Evolutionary conservation across 2,888 invertebrate species (phyloP).

Genomic region (Drosophila infuscata): DNA sequence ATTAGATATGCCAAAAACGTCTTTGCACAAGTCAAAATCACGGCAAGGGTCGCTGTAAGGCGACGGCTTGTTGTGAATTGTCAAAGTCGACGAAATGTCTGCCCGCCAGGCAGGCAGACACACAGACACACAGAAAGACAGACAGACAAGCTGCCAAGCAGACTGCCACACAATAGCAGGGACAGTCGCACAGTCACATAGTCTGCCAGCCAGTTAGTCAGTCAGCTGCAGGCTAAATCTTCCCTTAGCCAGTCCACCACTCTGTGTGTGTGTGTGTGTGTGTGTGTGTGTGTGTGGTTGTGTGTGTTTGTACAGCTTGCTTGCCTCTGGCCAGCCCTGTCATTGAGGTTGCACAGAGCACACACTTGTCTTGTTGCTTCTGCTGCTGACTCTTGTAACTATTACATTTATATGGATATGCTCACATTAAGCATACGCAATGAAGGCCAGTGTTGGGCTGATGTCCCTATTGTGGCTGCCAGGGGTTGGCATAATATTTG

Average conservation of each 20-base stretch:
- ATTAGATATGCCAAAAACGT: constrained; percentile 68
- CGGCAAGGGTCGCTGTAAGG: constrained; percentile 29
- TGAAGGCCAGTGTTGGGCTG: constrained; percentile 53
- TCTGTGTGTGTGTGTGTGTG: constrained; percentile 14
- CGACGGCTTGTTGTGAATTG: constrained; percentile 41
- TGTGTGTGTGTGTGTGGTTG: constrained; percentile 13
- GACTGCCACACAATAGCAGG: constrained; percentile 1
- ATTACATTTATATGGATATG: constrained; percentile 72
- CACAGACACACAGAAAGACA: not conserved
- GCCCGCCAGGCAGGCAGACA: constrained; percentile 25
- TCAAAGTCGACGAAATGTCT: constrained; percentile 63
- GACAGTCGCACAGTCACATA: constrained; percentile 26
- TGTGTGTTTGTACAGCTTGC: constrained; percentile 52
- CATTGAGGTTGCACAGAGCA: constrained; percentile 67
- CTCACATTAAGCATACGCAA: constrained; percentile 71
- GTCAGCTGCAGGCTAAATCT: constrained; percentile 62
- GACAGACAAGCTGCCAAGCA: constrained; percentile 17
- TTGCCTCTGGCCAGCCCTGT: constrained; percentile 49
- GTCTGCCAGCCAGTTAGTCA: constrained; percentile 52
- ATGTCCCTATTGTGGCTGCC: constrained; percentile 36
- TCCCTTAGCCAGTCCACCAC: constrained; percentile 12
- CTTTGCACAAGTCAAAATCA: constrained; percentile 53
- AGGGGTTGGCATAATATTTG: constrained; percentile 65
- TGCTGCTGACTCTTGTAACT: constrained; percentile 56
- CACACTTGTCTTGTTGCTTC: constrained; percentile 35